Evolutionary conservation across 2,113 vertebrate species (phyloP), one percentile per base, ranked within the genome.

Genomic region (Platichthys flesus): DNA sequence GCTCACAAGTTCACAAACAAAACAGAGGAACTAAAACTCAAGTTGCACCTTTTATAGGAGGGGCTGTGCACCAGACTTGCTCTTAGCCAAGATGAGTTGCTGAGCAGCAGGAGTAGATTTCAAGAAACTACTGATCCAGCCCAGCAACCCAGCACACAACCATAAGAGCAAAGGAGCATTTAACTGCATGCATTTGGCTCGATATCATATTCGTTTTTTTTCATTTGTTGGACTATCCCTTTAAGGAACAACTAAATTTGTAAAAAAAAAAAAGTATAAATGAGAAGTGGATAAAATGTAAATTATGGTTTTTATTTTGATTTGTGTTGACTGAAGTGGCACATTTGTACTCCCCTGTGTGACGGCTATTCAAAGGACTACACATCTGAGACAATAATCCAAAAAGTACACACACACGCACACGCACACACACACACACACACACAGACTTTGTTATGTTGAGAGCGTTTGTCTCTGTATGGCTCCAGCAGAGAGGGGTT

Each of bases 391-490:
- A 69, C 64, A 82, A 59, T 78, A 78, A 81, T 69, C 2, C 35
- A 60, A 78, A 72, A 81, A 75, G 75, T 76, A 79, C 68, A 78
- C 64, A 31, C 58, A 16, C 67, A 85, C 78, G 74, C 81, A 83
- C 82, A 78, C 79, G 74, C 81, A 83, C 82, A 78, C 79, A 78
- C 87, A 76, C 71, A 84, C 78, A 85, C 74, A 84, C 69, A 75
- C 76, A 86, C 64, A 70, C 52, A 76, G 81, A 74, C 89, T 94
- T 93, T 94, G 93, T 94, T 94, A 91, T 92, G 86, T 89, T 91
- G 89, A 88, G 88, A 86, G 87, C 76, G 70, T 89, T 93, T 90
- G 89, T 92, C 89, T 93, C 82, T 79, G 74, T 72, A 79, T 71
- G 60, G 86, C 78, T 92, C 77, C 83, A 76, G 87, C 87, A 90